Evolutionary conservation across 92 coral and sea anemone species (phyloP).

Genomic region (Montipora capitata): DNA sequence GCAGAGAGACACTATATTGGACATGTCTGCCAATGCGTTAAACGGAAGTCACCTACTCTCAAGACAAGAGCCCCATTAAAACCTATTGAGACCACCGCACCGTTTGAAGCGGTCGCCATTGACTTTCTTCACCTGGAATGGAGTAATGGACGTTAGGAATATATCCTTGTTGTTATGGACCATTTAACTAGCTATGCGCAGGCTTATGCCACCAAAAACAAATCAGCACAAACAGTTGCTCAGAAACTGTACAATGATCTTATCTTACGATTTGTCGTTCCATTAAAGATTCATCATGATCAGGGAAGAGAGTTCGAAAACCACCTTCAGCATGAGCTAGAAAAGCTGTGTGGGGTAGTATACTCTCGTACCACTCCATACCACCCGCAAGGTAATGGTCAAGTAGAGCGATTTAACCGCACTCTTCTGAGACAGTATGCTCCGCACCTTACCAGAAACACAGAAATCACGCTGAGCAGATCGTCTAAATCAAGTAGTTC

Average conservation of each 20-base stretch:
- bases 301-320: background rate
- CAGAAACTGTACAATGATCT: constrained; percentile 2
- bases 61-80: constrained; percentile 4
- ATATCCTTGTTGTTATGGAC: background rate
- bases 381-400: too few species aligned
- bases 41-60: constrained; percentile 8
- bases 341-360: too few species aligned
- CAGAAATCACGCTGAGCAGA: too few species aligned
- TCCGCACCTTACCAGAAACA: too few species aligned
- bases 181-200: background rate
- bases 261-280: background rate
- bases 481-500: too few species aligned
- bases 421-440: too few species aligned
- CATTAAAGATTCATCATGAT: background rate
- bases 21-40: background rate
- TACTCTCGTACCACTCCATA: too few species aligned
- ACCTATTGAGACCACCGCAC: background rate
- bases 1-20: background rate
- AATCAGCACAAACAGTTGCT: background rate
- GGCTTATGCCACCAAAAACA: background rate
- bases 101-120: constrained; percentile 9
- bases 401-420: too few species aligned
- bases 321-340: too few species aligned
- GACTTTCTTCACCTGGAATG: background rate
- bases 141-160: background rate